phyloP scores from a whole-genome alignment of 2,113 vertebrate species.

The human region DNA sequence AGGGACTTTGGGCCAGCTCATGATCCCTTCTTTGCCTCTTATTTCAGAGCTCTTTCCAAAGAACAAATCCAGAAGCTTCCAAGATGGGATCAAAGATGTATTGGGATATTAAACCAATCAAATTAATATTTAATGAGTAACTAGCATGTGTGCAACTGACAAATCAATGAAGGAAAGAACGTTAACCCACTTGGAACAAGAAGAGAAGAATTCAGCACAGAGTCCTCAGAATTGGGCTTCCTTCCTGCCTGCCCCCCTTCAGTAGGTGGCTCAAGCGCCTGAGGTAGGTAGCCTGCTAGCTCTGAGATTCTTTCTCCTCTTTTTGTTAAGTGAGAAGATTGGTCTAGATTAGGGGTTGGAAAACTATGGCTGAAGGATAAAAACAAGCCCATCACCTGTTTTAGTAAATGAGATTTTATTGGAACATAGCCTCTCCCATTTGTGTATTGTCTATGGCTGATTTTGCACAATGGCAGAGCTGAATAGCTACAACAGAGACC shows the following conservation, averaged over 20 bases:
- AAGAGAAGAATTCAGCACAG: neutral
- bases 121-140: slow-evolving; percentile 28
- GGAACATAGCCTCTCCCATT: neutral
- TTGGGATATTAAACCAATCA: slow-evolving; percentile 31
- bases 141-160: neutral
- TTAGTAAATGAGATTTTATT: neutral
- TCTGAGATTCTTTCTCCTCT: neutral
- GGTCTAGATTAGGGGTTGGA: neutral
- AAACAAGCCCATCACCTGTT: neutral
- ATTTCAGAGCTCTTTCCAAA: slow-evolving; percentile 30
- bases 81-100: slow-evolving; percentile 28
- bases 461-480: neutral
- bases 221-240: neutral
- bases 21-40: neutral
- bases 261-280: accelerated
- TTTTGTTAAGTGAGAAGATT: neutral
- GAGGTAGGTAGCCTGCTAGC: neutral
- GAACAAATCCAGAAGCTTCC: slow-evolving; percentile 7
- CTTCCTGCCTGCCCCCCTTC: neutral
- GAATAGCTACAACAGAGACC: neutral
- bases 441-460: neutral
- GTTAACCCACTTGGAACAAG: neutral
- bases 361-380: neutral
- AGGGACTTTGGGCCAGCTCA: neutral
- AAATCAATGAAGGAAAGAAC: neutral